phyloP scores from a whole-genome alignment of 2,888 invertebrate species.

The Lumbricus terrestris region DNA sequence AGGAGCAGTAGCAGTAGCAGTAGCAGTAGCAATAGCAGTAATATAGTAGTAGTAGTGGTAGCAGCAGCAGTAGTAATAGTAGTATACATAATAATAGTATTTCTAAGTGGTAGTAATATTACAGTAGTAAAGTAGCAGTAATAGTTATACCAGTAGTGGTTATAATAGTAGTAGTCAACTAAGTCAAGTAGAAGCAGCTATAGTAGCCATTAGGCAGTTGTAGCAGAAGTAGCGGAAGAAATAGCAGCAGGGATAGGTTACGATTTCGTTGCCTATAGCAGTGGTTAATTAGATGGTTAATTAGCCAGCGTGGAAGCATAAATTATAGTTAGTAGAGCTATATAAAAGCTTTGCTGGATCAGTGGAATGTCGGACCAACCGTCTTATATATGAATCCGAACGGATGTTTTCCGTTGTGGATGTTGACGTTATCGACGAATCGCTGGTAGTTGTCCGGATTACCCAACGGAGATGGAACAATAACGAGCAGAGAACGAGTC shows the following conservation, averaged over 20 bases:
- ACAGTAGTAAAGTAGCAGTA: conserved; percentile 10
- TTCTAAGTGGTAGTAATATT: no score
- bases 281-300: background rate
- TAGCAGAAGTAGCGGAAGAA: no score
- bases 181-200: background rate
- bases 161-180: background rate
- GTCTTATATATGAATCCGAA: conserved; percentile 70
- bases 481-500: conserved; percentile 80
- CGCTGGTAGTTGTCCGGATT: conserved; percentile 65
- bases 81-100: no score
- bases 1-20: no score
- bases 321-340: background rate
- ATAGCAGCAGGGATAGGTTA: no score
- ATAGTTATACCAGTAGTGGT: background rate
- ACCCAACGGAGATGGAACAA: conserved; percentile 81
- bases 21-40: no score
- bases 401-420: conserved; percentile 76
- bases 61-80: no score
- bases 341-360: background rate
- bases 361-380: background rate
- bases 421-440: conserved; percentile 77
- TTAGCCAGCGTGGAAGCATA: no score
- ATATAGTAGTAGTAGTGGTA: no score
- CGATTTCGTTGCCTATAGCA: no score
- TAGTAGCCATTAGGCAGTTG: no score